These are phyloP conservation scores for Dynastes tityus DNA, from an alignment of 2,888 invertebrate species.

Conservation along the genomic window DNA sequence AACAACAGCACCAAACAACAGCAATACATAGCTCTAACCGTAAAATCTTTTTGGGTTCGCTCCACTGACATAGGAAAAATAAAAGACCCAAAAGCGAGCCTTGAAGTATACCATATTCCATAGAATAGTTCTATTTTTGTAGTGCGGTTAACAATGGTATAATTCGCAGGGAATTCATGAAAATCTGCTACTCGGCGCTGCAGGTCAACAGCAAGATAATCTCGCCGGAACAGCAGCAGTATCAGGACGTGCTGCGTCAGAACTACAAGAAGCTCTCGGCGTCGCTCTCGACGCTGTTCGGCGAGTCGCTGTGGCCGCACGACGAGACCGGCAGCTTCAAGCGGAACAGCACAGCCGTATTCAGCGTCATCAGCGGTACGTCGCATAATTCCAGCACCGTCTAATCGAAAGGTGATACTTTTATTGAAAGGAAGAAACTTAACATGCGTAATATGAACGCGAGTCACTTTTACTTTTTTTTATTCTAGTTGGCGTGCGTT, in stretches of 20 bases:
- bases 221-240: conserved; percentile 90
- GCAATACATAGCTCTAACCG: too few relatives aligned
- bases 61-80: too few relatives aligned
- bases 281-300: conserved; percentile 82
- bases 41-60: too few relatives aligned
- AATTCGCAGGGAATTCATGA: conserved; percentile 85
- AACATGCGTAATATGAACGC: too few relatives aligned
- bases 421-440: too few relatives aligned
- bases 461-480: too few relatives aligned
- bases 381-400: conserved; percentile 87
- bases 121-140: too few relatives aligned
- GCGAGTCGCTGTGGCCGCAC: conserved; percentile 80
- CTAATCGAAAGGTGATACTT: conserved; percentile 67
- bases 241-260: conserved; percentile 89
- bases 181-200: conserved; percentile 91
- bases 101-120: too few relatives aligned
- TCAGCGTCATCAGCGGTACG: conserved; percentile 86
- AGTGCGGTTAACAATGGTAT: too few relatives aligned
- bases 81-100: too few relatives aligned
- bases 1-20: too few relatives aligned
- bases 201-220: conserved; percentile 93
- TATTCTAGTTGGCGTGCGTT: too few relatives aligned
- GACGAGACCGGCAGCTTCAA: conserved; percentile 77
- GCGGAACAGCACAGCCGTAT: conserved; percentile 84
- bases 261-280: conserved; percentile 91